Base-by-base conservation (phyloP, 2,888 invertebrate species). In the Epistrophe grossulariae region DNA sequence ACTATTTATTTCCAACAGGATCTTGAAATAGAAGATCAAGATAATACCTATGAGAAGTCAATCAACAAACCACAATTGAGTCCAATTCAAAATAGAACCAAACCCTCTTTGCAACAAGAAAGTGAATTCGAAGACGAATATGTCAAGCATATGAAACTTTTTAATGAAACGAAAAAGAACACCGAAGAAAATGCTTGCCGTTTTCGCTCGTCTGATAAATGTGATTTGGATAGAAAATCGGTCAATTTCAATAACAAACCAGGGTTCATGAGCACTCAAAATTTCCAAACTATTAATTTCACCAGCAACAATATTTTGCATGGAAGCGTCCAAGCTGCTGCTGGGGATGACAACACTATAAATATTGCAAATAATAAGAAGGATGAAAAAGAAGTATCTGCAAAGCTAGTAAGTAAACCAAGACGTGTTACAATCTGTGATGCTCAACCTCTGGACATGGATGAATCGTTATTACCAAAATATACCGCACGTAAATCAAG, bases 351-450 rank as follows among this genome's bases (percentile, higher is more conserved):
- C 17, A 48, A 48, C 24, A 24, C 24, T 24, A 24, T 24, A 3
- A 24, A 24, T 24, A 3, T 24, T 24, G 24, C 24, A 24, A 24
- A 24, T 24, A 24, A 24, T 1, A 3, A 24, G 3, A 24, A 62
- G 3, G 24, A 28, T 0, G 24, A 28, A n/a, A 43, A 64, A 45
- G 31, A 31, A 17, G 11, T 10, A 17, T n/a, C n/a, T 13, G 15
- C 48, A 17, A 66, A 72, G 35, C 0, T 9, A 13, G 1, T 77
- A 13, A 66, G 66, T 10, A 72, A 60, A 45, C 84, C 84, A 2
- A 31, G 48, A 24, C 71, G 84, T n/a, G 43, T 77, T 7, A 77
- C 84, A 10, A 68, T 72, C 11, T 24, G 60, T 24, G 72, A 76
- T 1, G 13, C 55, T 13, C 43, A 60, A 11, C 72, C 66, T 9